Evolutionary conservation across 2,797 vertebrate genomes (phyloP).

Genomic region (Myotis daubentonii): DNA sequence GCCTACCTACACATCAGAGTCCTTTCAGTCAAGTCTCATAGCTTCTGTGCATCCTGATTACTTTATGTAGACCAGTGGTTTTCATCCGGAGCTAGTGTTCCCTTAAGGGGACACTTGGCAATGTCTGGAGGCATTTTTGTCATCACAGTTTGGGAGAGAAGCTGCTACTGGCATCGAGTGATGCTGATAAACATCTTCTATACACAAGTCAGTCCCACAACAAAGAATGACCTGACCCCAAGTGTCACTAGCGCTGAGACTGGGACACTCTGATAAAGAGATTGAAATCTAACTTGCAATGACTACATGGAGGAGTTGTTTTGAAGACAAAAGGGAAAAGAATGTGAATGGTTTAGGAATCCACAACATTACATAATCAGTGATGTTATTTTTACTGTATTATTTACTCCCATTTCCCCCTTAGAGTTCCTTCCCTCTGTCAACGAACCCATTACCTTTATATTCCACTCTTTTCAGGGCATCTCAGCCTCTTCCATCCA

Average conservation of each 20-base stretch:
- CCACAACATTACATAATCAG: not conserved
- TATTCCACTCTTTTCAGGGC: not conserved
- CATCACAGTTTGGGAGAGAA: not conserved
- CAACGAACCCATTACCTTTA: not conserved
- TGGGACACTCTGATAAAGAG: not conserved
- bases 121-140: not conserved
- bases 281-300: not conserved
- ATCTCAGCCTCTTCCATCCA: not conserved
- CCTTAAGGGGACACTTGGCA: not conserved
- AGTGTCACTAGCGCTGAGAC: not conserved
- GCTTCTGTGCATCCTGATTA: not conserved
- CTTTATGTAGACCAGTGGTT: not conserved
- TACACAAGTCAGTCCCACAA: too few relatives aligned
- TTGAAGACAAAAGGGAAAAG: not conserved
- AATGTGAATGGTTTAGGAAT: not conserved
- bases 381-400: not conserved
- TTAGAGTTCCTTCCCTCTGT: not conserved
- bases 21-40: not conserved
- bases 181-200: not conserved
- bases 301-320: not conserved
- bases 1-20: not conserved
- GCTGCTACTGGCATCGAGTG: not conserved
- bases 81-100: not conserved
- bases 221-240: not conserved
- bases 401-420: not conserved